Evolutionary conservation across 2,888 invertebrate genomes (phyloP).

Genomic region (Dryobota labecula): DNA sequence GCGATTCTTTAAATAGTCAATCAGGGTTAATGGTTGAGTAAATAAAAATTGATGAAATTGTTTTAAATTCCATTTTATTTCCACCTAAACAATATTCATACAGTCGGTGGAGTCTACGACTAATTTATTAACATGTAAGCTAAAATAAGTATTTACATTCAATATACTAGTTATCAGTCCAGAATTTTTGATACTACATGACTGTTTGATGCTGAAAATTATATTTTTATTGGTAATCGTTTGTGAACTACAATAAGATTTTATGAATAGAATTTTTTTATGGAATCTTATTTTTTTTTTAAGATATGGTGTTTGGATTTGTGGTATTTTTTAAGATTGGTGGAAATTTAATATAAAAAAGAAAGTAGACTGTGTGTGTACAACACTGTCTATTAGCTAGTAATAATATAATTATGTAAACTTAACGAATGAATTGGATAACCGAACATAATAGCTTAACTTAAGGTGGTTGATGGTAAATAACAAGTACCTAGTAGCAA

Average conservation of each 20-base stretch:
- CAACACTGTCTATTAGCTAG: not conserved
- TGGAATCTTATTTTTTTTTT: too few species aligned
- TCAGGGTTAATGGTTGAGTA: not conserved
- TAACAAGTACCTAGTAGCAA: slow-evolving; percentile 46
- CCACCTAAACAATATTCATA: slow-evolving; percentile 76
- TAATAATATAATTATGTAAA: not conserved
- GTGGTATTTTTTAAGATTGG: too few species aligned
- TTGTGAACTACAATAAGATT: not conserved
- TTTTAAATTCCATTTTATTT: slow-evolving; percentile 74
- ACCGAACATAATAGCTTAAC: not conserved
- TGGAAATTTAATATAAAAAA: too few species aligned
- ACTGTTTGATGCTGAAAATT: too few species aligned
- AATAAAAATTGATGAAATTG: slow-evolving; percentile 57
- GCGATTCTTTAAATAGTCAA: not conserved
- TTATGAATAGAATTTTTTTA: too few species aligned
- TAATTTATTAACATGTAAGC: slow-evolving; percentile 73
- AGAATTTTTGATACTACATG: slow-evolving; percentile 53
- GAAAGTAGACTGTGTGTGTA: too few species aligned
- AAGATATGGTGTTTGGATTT: too few species aligned
- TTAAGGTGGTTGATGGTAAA: not conserved
- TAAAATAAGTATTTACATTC: slow-evolving; percentile 62
- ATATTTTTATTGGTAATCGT: not conserved
- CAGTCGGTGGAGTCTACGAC: slow-evolving; percentile 74
- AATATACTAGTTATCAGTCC: slow-evolving; percentile 55
- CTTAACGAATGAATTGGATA: not conserved